Base-by-base conservation (phyloP, 2,113 vertebrate genomes). In the Ailurus styani region DNA sequence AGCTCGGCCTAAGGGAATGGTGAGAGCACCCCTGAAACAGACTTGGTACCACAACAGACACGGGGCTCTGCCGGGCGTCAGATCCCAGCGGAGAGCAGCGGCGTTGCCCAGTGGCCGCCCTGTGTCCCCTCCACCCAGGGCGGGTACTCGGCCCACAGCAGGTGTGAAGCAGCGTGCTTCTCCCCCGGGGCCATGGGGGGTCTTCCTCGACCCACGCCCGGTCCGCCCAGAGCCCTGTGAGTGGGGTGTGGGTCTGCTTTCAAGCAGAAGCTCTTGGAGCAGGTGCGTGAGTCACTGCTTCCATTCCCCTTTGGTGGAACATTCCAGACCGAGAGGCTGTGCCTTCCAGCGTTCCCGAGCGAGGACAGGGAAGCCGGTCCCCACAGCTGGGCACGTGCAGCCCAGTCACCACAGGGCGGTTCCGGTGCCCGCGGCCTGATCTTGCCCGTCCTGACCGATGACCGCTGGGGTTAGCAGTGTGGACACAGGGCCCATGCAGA, bases 111-210 rank as follows among this genome's bases (percentile, higher is more conserved):
- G 1, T 34, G 9, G 5, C 31, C 0, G 31, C 40, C 12, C 2
- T 20, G 0, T 7, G 9, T 8, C 27, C 42, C 66, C 11, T 5
- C 6, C 0, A 15, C n/a, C 45, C 18, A 31, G 18, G 9, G 18
- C 31, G 1, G 25, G 34, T 0, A 2, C 17, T 21, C 1, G 4
- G n/a, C 15, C 2, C 1, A 1, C 2, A 7, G 47, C 40, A 25
- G 14, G 50, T 12, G 20, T 57, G 9, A 2, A n/a, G n/a, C 0
- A 54, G 3, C 25, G 8, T 9, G 34, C 54, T 3, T 15, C 60
- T 57, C 23, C 45, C 62, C 12, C 18, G 4, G 2, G 14, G 42
- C 17, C 10, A 0, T 10, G 27, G 25, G 40, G 45, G 23, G 0
- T n/a, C 14, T 14, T 21, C 54, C 70, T 27, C 20, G 20, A 57